Base-by-base conservation (phyloP, 1,140 invertebrate genomes). In the Drosophila ohnishii region DNA sequence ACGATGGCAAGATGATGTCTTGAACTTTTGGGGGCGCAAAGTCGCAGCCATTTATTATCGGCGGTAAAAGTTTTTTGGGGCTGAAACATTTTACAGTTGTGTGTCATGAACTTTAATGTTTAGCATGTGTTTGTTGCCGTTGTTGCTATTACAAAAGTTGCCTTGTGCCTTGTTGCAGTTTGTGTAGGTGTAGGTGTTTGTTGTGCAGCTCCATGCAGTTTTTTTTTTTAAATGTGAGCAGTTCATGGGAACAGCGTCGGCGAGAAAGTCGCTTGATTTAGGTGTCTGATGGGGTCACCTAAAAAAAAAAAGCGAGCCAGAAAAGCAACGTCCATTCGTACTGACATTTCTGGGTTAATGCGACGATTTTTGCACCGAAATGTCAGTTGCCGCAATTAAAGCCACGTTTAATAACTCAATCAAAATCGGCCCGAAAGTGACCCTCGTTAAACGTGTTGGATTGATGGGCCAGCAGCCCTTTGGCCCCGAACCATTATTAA, bases 101-200 rank as follows among this genome's bases (percentile, higher is more conserved):
- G 83, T 86, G 83, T 86, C 83, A 88, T 86, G 83, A 86, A 86
- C 83, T 87, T 87, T 87, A 86, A 79, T 87, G 83, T 79, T 84
- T 72, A 83, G 80, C 80, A 83, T 83, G 79, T 56, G 75, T 63
- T 77, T 64, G 45, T 70, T 74, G 59, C 47, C 10, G 6, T 65
- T 65, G 63, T 75, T 76, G 71, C 61, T 55, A 58, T 76, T 67
- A 59, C 73, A 67, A 63, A 55, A 81, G 78, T 28, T 42, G 62
- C 35, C 34, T 44, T 35, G 53, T 30, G 59, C 19, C 42, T 5
- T 5, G 30, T 61, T 64, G 57, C 40, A 19, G 11, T 34, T 64
- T 32, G 22, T 64, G 50, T 9, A 13, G 34, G 34, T 55, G 51
- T 55, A 25, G 61, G 61, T 61, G 61, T 61, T 63, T 42, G 73